A percentile compares a stretch with the other conserved stretches of the same genome.
phyloP scores from a whole-genome alignment of 2,113 vertebrate genomes.

The Hylia prasina region DNA sequence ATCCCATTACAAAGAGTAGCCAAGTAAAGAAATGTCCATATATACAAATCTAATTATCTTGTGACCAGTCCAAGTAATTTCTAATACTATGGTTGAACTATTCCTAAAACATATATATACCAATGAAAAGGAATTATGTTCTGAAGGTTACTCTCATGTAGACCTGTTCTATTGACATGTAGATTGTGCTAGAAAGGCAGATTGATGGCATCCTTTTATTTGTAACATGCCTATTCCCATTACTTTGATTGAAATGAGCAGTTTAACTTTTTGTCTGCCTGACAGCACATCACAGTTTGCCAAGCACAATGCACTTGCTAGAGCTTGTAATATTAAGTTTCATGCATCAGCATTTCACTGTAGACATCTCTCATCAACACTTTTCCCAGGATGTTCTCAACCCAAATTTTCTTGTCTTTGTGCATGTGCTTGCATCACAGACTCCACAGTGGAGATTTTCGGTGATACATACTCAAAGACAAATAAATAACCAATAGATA shows the following conservation, averaged over 20 bases:
- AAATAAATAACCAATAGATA: not conserved
- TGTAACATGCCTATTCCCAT: not conserved
- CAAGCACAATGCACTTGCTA: not conserved
- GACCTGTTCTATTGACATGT: not conserved
- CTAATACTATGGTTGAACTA: not conserved
- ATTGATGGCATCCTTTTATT: not conserved
- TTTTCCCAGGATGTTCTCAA: not conserved
- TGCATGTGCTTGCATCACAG: not conserved
- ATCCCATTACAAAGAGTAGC: not conserved
- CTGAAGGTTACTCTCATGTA: not conserved
- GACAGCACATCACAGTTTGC: not conserved
- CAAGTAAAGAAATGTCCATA: not conserved
- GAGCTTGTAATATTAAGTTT: not conserved
- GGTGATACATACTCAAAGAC: not conserved
- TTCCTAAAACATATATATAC: not conserved
- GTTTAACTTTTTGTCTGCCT: not conserved
- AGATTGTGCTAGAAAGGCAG: not conserved
- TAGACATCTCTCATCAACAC: not conserved
- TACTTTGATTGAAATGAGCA: not conserved
- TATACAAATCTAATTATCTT: not conserved
- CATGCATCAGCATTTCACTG: not conserved
- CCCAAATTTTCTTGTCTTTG: not conserved
- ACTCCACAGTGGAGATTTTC: not conserved
- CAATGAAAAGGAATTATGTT: not conserved
- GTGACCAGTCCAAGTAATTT: not conserved